Evolutionary conservation across 2,797 vertebrate species (phyloP).

Genomic region (Choloepus didactylus): DNA sequence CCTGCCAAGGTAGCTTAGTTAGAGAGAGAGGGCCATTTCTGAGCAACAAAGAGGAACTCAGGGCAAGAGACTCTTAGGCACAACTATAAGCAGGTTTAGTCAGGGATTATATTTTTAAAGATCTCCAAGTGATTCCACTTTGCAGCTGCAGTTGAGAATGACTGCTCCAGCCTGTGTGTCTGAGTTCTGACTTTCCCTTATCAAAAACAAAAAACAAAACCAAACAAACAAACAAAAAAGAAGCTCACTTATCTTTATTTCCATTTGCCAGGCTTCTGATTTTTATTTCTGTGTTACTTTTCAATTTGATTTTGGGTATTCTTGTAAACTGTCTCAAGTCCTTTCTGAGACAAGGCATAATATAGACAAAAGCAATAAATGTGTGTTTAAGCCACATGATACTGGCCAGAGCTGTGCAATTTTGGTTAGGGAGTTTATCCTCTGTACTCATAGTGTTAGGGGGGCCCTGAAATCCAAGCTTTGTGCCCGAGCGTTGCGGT

Average conservation of each 20-base stretch:
- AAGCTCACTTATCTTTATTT: background rate
- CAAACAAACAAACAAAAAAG: too few species aligned
- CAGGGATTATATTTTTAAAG: background rate
- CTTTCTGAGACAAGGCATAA: background rate
- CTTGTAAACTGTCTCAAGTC: conserved; percentile 35
- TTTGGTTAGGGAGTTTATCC: background rate
- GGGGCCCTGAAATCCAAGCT: background rate
- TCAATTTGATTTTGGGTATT: conserved; percentile 17
- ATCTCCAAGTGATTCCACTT: background rate
- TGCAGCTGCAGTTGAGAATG: background rate
- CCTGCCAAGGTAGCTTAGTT: too few species aligned
- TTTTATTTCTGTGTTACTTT: conserved; percentile 6
- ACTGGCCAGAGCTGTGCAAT: too few species aligned
- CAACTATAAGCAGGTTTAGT: too few species aligned
- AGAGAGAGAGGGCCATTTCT: too few species aligned
- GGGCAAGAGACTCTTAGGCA: too few species aligned
- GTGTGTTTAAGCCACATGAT: background rate
- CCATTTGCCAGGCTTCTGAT: conserved; percentile 13
- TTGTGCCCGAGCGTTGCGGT: accelerated
- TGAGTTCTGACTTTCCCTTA: background rate
- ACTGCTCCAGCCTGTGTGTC: background rate
- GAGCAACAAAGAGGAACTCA: too few species aligned
- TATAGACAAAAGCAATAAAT: background rate
- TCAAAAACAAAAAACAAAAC: background rate
- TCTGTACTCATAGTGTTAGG: too few species aligned